Percentiles rank a stretch among this genome's conserved stretches.
phyloP scores from a whole-genome alignment of 2,113 vertebrate genomes.

The Entomyzon cyanotis region DNA sequence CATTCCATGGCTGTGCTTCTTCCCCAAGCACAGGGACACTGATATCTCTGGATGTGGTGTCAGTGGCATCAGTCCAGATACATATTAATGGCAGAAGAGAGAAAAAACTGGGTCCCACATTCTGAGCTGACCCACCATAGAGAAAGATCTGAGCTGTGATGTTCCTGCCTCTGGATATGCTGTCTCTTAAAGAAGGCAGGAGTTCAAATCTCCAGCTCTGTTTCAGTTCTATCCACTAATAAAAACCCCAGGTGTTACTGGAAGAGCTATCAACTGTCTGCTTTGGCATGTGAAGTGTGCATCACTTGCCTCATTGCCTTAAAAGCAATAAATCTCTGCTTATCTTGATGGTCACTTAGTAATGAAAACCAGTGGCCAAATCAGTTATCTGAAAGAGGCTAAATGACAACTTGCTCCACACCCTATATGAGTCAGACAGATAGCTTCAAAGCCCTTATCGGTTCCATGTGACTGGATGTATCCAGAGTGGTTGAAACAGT shows the following conservation, averaged over 20 bases:
- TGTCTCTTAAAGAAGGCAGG: neutral
- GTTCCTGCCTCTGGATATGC: neutral
- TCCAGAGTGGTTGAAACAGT: neutral
- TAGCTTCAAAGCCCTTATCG: neutral
- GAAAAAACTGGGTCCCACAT: neutral
- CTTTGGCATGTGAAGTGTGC: neutral
- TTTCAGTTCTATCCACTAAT: neutral
- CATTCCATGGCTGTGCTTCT: fast-evolving
- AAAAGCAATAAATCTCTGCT: conserved; percentile 24
- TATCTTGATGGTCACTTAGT: conserved; percentile 11
- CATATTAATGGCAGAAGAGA: neutral
- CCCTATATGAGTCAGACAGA: neutral
- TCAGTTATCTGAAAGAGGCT: neutral
- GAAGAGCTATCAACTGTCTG: neutral
- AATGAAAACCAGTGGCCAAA: conserved; percentile 8
- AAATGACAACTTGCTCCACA: neutral
- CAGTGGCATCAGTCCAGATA: neutral
- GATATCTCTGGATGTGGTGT: neutral
- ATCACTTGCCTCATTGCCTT: neutral
- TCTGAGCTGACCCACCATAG: neutral
- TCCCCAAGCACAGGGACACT: neutral
- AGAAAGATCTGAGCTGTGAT: neutral
- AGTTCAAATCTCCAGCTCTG: neutral
- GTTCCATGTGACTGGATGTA: neutral
- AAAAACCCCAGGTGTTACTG: neutral